Evolutionary conservation across 2,888 invertebrate genomes (phyloP), one percentile per base, ranked within the genome.

Genomic region (Ommatoiulus sabulosus): DNA sequence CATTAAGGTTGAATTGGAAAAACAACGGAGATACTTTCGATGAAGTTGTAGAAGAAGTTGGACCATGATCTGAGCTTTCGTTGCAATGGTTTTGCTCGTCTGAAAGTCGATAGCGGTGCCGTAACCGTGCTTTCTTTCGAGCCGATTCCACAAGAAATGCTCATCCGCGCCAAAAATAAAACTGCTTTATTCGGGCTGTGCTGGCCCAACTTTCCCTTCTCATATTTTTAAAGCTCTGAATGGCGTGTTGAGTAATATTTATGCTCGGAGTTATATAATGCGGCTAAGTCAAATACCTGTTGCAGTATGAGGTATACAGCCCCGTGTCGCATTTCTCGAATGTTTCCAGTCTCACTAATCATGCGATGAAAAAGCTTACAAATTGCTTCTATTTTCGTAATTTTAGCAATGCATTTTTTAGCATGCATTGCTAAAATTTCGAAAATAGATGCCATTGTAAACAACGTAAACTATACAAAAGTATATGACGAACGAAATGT

Each of bases 171-270:
- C 72, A 72, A 72, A 72, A 72, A 72, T 72, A 72, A 72, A 72
- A 72, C 72, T 24, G 72, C 72, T 72, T 72, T 72, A 72, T 72
- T 72, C 72, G 72, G 72, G n/a, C 24, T 20, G n/a, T n/a, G 15
- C 57, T 57, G 57, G 17, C 57, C 57, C 15, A 17, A 57, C 57
- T 57, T 72, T 72, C 24, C 72, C 72, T 72, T 72, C 72, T 72
- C 8, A 12, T 24, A 72, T 7, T 24, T 72, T 24, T 10, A 72
- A 46, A 24, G 24, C 24, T 63, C 6, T 63, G 63, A 63, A 63
- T 63, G 63, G 63, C 24, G 72, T 72, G 72, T 24, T 24, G 24
- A 72, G 72, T 24, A 72, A 72, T 72, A 24, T 63, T 63, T 63
- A 20, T 20, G 63, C 63, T 7, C 5, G 63, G 5, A 63, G 20